Conservation (phyloP, 2,113 vertebrate species). For the Gymnorhina tibicen region DNA sequence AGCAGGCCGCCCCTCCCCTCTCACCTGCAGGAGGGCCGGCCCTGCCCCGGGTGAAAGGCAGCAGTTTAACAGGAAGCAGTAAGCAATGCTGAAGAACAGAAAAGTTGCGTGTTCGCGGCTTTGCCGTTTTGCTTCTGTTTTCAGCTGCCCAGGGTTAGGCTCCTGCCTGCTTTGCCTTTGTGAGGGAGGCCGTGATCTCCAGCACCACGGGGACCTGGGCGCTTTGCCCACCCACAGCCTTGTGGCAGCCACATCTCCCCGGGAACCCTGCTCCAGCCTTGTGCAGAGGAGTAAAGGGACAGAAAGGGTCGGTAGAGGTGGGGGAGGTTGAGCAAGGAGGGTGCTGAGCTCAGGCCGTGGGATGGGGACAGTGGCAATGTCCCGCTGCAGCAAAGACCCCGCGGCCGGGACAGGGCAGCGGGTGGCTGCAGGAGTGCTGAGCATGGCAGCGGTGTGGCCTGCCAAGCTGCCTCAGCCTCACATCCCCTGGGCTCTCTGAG, state of each 20-base stretch:
- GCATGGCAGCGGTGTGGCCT: fast-evolving
- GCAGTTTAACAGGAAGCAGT: not conserved
- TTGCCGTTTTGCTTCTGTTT: not conserved
- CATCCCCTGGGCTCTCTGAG: not conserved
- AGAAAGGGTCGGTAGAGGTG: fast-evolving
- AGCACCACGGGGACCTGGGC: fast-evolving
- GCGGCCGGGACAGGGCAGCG: fast-evolving
- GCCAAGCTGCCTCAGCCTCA: not conserved
- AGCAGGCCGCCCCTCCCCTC: not conserved
- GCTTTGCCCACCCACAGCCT: not conserved
- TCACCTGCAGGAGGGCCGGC: not conserved
- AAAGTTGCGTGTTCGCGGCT: not conserved
- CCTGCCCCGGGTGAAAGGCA: not conserved
- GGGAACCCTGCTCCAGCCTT: not conserved
- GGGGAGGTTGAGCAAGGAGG: not conserved
- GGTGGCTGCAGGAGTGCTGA: not conserved
- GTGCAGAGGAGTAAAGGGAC: not conserved
- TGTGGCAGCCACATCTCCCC: fast-evolving
- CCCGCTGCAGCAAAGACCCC: fast-evolving
- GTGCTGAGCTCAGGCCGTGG: not conserved
- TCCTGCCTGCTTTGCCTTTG: not conserved
- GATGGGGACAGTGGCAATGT: fast-evolving
- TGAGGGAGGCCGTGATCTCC: not conserved
- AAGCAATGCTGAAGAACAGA: not conserved
- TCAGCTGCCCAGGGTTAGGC: not conserved